Base-by-base conservation (phyloP, 2,797 vertebrate genomes). In the Enteromius paludinosus region DNA sequence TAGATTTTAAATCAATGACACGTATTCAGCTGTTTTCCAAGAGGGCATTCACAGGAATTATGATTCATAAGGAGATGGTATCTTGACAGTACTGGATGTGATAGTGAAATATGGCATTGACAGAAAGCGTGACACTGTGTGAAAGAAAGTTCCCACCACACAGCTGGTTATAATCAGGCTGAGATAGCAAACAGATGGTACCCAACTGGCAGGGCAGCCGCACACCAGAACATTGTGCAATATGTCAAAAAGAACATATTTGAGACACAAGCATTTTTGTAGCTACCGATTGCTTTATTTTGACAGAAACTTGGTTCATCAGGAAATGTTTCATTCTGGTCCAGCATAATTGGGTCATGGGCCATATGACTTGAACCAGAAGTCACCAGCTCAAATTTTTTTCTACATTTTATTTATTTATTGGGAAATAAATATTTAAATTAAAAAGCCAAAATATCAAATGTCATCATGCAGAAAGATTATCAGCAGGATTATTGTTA, bases 171-270 rank as follows among this genome's bases (percentile, higher is more conserved):
- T 82, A 84, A 80, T 71, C 78, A 80, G 78, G 85, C 61, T 69
- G 68, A 82, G 68, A 83, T 56, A 79, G 52, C 70, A 79, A 85
- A 81, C 93, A 95, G 92, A 94, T 93, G 92, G 93, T 84, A 54
- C 73, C 84, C 88, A 89, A 89, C 89, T 90, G 90, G 83, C 86
- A 86, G 68, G 69, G 41, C 72, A 52, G 71, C 61, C 77, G 82
- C 80, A 69, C 82, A 52, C 74, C 82, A 82, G 66, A 85, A 70
- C 68, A n/a, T 68, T 69, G 56, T 69, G 35, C 81, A 85, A 82
- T 78, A 82, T 88, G 83, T 83, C 84, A 86, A 82, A 73, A 81
- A 72, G 47, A 84, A 66, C 71, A 33, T 30, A 70, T 75, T 68
- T 64, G 8, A 80, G 72, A 66, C 54, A 80, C 20, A 73, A 35